Base-by-base conservation (phyloP, 1,140 invertebrate genomes). In the Rhizoglyphus robini region DNA sequence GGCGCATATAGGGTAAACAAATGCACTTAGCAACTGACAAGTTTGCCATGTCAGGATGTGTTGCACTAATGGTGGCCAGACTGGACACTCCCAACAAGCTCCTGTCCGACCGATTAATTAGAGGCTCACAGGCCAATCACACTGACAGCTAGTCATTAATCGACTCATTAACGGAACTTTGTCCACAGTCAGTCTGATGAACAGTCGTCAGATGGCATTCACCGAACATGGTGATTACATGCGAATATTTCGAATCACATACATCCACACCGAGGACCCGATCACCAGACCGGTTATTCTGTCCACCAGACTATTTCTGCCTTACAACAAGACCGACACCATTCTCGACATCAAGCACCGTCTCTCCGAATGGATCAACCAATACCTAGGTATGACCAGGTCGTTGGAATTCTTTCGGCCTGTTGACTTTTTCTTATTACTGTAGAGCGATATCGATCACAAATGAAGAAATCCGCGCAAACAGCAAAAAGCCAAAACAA, bases 171-270 rank as follows among this genome's bases (percentile, higher is more conserved):
- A 15, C 27, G 51, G 13, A n/a, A n/a, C n/a, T n/a, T n/a, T n/a
- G n/a, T n/a, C n/a, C n/a, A 63, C 51, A 62, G 69, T 51, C 13
- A 54, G 27, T 13, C 60, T 57, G 25, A 36, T 64, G 18, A 60
- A 71, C 41, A 69, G 68, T 13, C 61, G 70, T 36, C 59, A 51
- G 57, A 72, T 70, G 68, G 23, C 62, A 34, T 72, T 68, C 32
- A 68, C 66, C 20, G 71, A 72, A 60, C 70, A 72, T 58, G 68
- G 69, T 2, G 64, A 49, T 25, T 72, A 71, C 32, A 63, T 72
- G 8, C 47, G 71, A 46, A 72, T 72, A 60, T 65, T 72, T 30
- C 64, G 71, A 15, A 58, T 72, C 2, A 34, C 65, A 4, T 72
- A 67, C 36, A 51, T 63, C 1, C 65, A 72, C 58, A 4, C 63